Evolutionary conservation across 2,113 vertebrate genomes (phyloP).

Genomic region (Callipepla squamata): DNA sequence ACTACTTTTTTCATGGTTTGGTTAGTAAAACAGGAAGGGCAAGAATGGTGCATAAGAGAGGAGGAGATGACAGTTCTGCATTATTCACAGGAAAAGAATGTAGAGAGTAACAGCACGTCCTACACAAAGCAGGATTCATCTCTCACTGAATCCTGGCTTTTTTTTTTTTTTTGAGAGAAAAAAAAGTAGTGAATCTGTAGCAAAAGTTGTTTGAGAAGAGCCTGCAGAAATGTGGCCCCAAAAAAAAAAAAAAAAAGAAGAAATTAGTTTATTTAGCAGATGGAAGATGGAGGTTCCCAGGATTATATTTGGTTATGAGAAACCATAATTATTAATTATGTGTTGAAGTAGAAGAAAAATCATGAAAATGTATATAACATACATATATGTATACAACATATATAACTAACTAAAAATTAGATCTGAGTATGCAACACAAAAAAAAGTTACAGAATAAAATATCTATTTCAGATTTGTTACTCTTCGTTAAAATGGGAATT

Average conservation of each 20-base stretch:
- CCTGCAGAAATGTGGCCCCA: background rate
- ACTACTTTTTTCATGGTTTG: background rate
- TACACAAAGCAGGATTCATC: background rate
- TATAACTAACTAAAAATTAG: background rate
- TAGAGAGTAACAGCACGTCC: background rate
- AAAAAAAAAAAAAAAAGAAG: background rate
- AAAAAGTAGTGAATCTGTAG: background rate
- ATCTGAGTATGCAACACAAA: background rate
- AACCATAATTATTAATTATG: background rate
- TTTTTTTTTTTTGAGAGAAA: background rate
- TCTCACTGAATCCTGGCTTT: background rate
- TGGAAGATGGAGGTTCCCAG: background rate
- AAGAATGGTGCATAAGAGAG: background rate
- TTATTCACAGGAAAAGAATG: background rate
- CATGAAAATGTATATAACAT: background rate
- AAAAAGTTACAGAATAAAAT: background rate
- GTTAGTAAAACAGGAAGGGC: background rate
- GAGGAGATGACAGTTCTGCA: background rate
- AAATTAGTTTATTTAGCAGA: background rate
- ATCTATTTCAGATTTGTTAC: background rate
- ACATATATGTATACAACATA: background rate
- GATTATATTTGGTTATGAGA: background rate
- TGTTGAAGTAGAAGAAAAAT: background rate
- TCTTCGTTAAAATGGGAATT: fast-evolving
- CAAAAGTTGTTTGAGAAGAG: background rate